A percentile compares a stretch with the other conserved stretches of the same genome.
phyloP scores from a whole-genome alignment of 2,888 invertebrate genomes.

The Euclidia mi region DNA sequence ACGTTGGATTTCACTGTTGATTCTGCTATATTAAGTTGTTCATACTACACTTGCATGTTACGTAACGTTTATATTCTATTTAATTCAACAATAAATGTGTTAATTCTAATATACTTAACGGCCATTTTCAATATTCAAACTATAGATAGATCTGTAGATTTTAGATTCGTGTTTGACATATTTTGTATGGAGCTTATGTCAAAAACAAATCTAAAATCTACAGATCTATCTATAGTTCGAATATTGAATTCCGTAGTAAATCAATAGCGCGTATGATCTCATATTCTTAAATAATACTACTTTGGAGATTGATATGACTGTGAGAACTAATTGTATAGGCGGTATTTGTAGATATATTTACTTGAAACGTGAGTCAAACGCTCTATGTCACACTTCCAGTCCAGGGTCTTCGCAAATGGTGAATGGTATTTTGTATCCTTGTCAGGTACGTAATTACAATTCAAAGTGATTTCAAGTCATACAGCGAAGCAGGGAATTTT shows the following conservation, averaged over 20 bases:
- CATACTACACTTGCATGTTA: constrained; percentile 20
- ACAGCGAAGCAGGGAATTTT: constrained; percentile 59
- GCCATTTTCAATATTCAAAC: too few species aligned
- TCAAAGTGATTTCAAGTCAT: constrained; percentile 71
- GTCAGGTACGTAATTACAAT: constrained; percentile 72
- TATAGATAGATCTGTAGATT: too few species aligned
- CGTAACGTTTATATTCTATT: constrained; percentile 23
- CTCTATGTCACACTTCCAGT: constrained; percentile 40
- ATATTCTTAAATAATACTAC: not conserved
- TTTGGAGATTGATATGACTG: constrained; percentile 8
- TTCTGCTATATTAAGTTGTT: constrained; percentile 50
- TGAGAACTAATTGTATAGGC: constrained; percentile 10
- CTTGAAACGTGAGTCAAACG: constrained; percentile 34
- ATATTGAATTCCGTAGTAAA: too few species aligned
- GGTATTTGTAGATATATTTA: constrained; percentile 35
- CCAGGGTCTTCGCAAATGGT: constrained; percentile 60
- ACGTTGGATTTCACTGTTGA: constrained; percentile 85
- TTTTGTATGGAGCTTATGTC: too few species aligned
- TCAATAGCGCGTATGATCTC: too few species aligned
- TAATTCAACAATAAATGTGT: not conserved
- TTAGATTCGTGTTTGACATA: too few species aligned
- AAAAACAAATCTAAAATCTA: too few species aligned
- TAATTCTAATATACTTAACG: not conserved
- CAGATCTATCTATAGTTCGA: too few species aligned
- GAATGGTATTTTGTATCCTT: constrained; percentile 69